These are phyloP conservation scores for Hemibagrus wyckioides DNA, from an alignment of 2,113 vertebrate species.

Conservation along the genomic window DNA sequence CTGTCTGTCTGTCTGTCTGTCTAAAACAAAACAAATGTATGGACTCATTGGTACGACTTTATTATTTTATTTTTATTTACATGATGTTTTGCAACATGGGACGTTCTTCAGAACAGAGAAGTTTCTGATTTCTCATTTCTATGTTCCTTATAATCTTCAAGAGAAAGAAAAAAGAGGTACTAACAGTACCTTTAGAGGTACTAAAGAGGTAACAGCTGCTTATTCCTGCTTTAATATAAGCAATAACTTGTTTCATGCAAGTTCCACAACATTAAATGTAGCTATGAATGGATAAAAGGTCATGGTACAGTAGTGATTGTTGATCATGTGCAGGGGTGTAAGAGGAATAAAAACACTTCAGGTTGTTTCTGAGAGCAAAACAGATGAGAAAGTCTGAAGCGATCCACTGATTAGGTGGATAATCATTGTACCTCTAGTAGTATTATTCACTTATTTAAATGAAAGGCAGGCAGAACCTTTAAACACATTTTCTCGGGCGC, in stretches of 20 bases:
- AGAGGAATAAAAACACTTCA: not conserved
- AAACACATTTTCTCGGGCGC: not conserved
- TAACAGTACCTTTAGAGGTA: no score
- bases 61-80: not conserved
- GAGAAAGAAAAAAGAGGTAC: not conserved
- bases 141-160: not conserved
- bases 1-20: no score
- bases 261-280: not conserved
- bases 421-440: not conserved
- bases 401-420: not conserved
- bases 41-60: not conserved
- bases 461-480: not conserved
- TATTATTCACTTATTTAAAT: not conserved
- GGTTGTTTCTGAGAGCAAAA: no score
- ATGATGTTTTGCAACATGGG: no score
- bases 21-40: no score
- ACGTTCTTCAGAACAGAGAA: not conserved
- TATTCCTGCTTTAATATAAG: not conserved
- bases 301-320: not conserved
- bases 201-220: not conserved
- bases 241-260: not conserved
- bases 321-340: not conserved
- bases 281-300: not conserved
- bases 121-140: not conserved
- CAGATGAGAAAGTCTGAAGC: not conserved